Base-by-base conservation (phyloP, 2,888 invertebrate species). In the Sminthurinus aureus region DNA sequence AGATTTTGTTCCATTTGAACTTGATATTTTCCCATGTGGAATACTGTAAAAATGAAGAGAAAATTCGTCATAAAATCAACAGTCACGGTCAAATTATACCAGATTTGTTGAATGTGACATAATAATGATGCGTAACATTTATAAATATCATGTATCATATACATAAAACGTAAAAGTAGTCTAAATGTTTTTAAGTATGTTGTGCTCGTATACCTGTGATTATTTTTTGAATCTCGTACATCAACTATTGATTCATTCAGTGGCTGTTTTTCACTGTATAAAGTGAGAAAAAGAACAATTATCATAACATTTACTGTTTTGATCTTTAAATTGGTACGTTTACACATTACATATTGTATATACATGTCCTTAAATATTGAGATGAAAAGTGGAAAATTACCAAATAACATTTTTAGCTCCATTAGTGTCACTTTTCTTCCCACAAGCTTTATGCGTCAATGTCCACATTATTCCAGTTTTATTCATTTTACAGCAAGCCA, bases 401-500 rank as follows among this genome's bases (percentile, higher is more conserved):
- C 83, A 80, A 38, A 79, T 79, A 67, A 64, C 83, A 80, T 73
- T 76, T 52, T 83, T 83, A 15, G 79, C 22, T 13, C 74, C 24
- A n/a, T 71, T 50, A 13, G 78, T 78, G 13, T 83, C 85, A 15
- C 84, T 83, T 79, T 84, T 86, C 71, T 85, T 84, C 52, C 83
- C 82, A 64, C 86, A 85, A 58, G 84, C 64, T 12, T 83, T 82
- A 64, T 73, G 84, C 6, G 85, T 80, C n/a, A 87, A 18, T 9
- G 78, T 51, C 83, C 84, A 86, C 20, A 86, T 51, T 6, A 86
- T 82, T 91, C 92, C 92, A 88, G 93, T 92, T 88, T 92, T 91
- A 88, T 93, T 93, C 85, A 92, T 91, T 91, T 94, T 92, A 90
- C 94, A 95, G 90, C 97, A 96, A 67, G 95, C 93, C 12, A 97